Evolutionary conservation across 2,113 vertebrate genomes (phyloP), one percentile per base, ranked within the genome.

Genomic region (Todiramphus saurophagus): DNA sequence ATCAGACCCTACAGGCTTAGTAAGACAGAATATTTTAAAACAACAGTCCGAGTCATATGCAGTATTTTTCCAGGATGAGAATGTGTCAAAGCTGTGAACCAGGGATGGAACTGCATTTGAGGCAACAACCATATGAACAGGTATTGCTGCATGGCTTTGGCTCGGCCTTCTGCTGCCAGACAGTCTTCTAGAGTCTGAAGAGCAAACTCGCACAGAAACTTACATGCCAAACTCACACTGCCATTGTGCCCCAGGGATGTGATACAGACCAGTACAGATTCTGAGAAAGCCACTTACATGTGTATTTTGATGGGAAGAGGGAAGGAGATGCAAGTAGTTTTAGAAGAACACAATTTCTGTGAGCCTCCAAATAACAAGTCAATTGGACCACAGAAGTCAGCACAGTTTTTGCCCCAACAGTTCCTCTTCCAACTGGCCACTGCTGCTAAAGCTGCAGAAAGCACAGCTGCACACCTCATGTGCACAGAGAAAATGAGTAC

Each of bases 381-480:
- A 53, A 4, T 7, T 6, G 12, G 30, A 37, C 33, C 3, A 2
- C 17, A 35, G 19, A 68, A 72, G 23, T 31, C 56, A 87, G 64
- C 20, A 56, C 30, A 82, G 16, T 7, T 91, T 69, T 27, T 56
- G 16, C n/a, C 69, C 20, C 55, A 64, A 4, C 8, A 72, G 58
- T 5, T 89, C 41, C 58, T 79, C 37, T 46, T 88, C 18, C 33
- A 48, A 27, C 7, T 21, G 17, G 41, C 44, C 76, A 12, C 24
- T 60, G 76, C 46, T 16, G 5, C 35, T n/a, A 37, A 37, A 72
- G 25, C 51, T 55, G n/a, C 2, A 5, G n/a, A 24, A 44, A 87
- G 68, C 33, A 59, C 27, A 70, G 30, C 44, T 7, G 1, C 1
- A 0, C 53, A 66, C 14, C 66, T 64, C 0, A 0, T 27, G 19